A percentile compares a stretch with the other conserved stretches of the same genome.
Evolutionary conservation across 2,797 vertebrate genomes (phyloP).

Genomic region (Champsocephalus esox): DNA sequence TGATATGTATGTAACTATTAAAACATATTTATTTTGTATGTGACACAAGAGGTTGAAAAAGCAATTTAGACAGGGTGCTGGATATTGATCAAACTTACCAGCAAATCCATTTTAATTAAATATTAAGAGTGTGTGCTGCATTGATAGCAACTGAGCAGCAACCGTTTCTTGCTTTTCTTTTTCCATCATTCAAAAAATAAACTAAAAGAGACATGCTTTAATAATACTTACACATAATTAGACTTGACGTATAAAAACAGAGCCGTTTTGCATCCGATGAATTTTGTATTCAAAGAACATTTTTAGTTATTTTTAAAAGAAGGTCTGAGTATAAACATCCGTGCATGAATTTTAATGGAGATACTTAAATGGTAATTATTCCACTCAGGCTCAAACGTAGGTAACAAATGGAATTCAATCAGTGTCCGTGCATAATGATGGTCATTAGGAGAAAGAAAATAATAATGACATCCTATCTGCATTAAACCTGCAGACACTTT

Average conservation of each 20-base stretch:
- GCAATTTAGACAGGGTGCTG: conserved; percentile 83
- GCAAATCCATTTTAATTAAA: conserved; percentile 89
- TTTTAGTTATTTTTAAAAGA: conserved; percentile 97
- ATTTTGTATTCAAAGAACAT: conserved; percentile 97
- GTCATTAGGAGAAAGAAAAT: conserved; percentile 99
- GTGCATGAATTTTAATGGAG: conserved; percentile 99
- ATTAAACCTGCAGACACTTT: conserved; percentile 99
- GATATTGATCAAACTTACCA: conserved; percentile 88
- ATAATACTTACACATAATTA: conserved; percentile 71
- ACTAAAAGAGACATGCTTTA: conserved; percentile 62
- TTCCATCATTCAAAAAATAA: conserved; percentile 86
- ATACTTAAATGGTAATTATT: conserved; percentile 99
- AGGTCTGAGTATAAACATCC: conserved; percentile 98
- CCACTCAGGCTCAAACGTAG: conserved; percentile 99
- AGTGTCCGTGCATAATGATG: conserved; percentile 99
- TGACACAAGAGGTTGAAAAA: conserved; percentile 85
- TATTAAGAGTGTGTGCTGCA: conserved; percentile 83
- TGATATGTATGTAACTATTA: conserved; percentile 64
- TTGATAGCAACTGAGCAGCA: conserved; percentile 75
- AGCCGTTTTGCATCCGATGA: conserved; percentile 85
- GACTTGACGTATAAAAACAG: conserved; percentile 81
- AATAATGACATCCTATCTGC: conserved; percentile 99
- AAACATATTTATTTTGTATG: conserved; percentile 84
- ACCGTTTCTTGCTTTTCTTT: conserved; percentile 69
- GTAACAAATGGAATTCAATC: conserved; percentile 99